Conservation (phyloP, 2,113 vertebrate species). For the Lepisosteus osseus region DNA sequence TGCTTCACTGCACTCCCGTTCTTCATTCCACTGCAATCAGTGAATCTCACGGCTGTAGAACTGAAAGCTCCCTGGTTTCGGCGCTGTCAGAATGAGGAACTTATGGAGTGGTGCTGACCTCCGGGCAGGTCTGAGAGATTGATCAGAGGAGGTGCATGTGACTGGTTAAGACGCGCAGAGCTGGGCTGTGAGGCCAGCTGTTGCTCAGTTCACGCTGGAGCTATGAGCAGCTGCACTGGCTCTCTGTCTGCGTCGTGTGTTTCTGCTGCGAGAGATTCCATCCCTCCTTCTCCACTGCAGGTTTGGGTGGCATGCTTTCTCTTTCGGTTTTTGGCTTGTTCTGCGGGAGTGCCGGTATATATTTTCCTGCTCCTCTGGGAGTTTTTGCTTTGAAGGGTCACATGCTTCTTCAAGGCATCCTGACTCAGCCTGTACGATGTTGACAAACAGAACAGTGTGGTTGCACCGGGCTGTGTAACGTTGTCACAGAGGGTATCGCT, state of each 20-base stretch:
- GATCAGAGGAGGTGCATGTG: constrained; percentile 74
- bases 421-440: too few species aligned
- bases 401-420: too few species aligned
- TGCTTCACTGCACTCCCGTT: too few species aligned
- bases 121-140: constrained; percentile 57
- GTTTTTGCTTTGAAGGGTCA: too few species aligned
- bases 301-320: neutral
- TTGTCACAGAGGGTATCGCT: too few species aligned
- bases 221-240: constrained; percentile 57
- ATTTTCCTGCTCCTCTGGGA: constrained; percentile 1
- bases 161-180: constrained; percentile 64
- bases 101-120: constrained; percentile 64
- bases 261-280: neutral
- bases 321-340: constrained; percentile 1
- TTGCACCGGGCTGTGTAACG: too few species aligned
- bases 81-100: constrained; percentile 46
- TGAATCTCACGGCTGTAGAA: neutral
- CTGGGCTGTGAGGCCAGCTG: constrained; percentile 63
- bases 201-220: constrained; percentile 62
- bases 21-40: too few species aligned
- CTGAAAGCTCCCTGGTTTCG: neutral
- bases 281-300: neutral
- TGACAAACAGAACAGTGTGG: too few species aligned
- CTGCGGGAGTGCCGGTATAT: neutral
- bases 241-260: constrained; percentile 7